A percentile compares a stretch with the other conserved stretches of the same genome.
Evolutionary conservation across 2,113 vertebrate genomes (phyloP).

Genomic region (Protomyctophum bolini): DNA sequence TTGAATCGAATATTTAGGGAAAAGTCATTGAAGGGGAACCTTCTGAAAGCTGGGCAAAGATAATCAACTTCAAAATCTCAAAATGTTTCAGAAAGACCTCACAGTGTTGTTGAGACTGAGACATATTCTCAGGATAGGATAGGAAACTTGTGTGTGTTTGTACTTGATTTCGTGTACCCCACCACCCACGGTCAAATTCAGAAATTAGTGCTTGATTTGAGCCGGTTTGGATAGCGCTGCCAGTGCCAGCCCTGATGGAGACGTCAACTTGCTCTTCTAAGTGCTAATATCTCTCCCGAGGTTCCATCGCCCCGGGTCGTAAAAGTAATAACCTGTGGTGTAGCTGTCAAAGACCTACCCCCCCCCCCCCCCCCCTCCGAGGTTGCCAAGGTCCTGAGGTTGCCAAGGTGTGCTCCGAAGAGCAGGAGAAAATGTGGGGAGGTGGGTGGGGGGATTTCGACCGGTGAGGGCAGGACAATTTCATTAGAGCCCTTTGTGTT

Average conservation of each 20-base stretch:
- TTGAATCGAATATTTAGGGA: no score
- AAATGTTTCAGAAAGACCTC: no score
- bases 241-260: constrained; percentile 20
- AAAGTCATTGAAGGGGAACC: no score
- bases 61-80: no score
- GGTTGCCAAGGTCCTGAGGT: constrained; percentile 44
- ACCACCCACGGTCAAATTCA: constrained; percentile 9
- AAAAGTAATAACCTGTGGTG: constrained; percentile 69
- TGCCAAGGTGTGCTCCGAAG: constrained; percentile 35
- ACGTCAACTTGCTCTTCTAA: constrained; percentile 51
- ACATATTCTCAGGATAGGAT: no score
- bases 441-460: no score
- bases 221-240: constrained; percentile 30
- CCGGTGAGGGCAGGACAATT: constrained; percentile 46
- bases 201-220: constrained; percentile 39
- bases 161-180: constrained; percentile 9
- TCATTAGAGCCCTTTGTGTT: constrained; percentile 57
- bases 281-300: constrained; percentile 65
- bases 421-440: constrained; percentile 25
- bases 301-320: constrained; percentile 50
- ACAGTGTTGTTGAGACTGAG: no score
- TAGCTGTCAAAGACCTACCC: constrained; percentile 57
- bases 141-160: constrained; percentile 26
- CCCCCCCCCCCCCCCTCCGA: neutral
- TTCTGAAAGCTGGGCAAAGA: no score